These are phyloP conservation scores for Morone chrysops DNA, from an alignment of 2,113 vertebrate genomes.

Conservation along the genomic window DNA sequence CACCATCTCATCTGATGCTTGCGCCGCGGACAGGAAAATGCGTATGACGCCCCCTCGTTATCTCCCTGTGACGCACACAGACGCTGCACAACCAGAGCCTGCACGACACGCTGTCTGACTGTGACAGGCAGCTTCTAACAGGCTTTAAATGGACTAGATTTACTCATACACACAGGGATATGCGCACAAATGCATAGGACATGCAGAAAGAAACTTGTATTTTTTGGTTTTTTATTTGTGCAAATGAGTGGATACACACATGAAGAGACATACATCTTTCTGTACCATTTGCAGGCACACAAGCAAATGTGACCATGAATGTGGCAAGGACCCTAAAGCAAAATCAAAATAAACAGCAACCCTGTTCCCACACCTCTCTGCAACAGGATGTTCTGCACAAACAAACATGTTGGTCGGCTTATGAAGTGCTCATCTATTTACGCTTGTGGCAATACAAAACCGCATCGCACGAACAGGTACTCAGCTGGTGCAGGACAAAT, in stretches of 20 bases:
- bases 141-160: conserved; percentile 38
- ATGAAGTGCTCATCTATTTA: conserved; percentile 59
- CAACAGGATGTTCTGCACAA: conserved; percentile 71
- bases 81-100: conserved; percentile 75
- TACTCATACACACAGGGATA: conserved; percentile 3
- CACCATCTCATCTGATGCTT: conserved; percentile 76
- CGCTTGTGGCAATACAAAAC: conserved; percentile 48
- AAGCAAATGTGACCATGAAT: conserved; percentile 40
- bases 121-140: conserved; percentile 74
- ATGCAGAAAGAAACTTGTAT: background rate
- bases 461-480: conserved; percentile 44
- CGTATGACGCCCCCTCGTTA: conserved; percentile 79
- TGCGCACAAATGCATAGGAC: background rate
- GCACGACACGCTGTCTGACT: conserved; percentile 79
- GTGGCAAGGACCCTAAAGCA: conserved; percentile 29
- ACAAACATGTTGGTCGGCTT: conserved; percentile 51
- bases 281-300: background rate
- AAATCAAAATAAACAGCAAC: conserved; percentile 59
- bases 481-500: conserved; percentile 52
- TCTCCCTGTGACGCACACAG: conserved; percentile 83
- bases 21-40: conserved; percentile 75
- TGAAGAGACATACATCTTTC: background rate
- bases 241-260: conserved; percentile 11
- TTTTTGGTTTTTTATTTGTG: background rate
- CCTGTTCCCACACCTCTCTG: conserved; percentile 47